Conservation (phyloP, 2,888 invertebrate genomes). For the Argyra leucocephala region DNA sequence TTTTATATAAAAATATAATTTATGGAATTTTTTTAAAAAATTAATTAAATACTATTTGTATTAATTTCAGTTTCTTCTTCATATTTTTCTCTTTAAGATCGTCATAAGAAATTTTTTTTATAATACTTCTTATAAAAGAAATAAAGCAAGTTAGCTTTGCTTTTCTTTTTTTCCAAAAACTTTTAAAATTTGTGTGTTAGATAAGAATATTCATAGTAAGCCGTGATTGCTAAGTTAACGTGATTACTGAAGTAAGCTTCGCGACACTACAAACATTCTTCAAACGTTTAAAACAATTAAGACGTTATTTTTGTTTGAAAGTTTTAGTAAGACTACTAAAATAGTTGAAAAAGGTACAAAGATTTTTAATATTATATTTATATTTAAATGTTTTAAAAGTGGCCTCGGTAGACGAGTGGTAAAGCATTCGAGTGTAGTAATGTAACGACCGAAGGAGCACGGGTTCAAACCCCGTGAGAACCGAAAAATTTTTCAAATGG, state of each 20-base stretch:
- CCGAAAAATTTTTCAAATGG: no score
- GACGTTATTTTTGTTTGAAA: no score
- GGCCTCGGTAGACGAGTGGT: no score
- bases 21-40: conserved; percentile 9
- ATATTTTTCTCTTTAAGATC: not conserved
- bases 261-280: no score
- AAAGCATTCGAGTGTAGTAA: no score
- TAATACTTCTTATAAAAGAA: conserved; percentile 6
- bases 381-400: no score
- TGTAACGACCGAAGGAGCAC: no score
- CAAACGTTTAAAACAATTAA: no score
- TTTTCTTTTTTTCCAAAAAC: conserved; percentile 2
- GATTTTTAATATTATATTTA: not conserved
- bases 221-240: conserved; percentile 8
- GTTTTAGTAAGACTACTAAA: no score
- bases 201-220: conserved; percentile 9
- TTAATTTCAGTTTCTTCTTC: conserved; percentile 2
- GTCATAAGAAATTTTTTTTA: not conserved
- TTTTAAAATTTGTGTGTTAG: conserved; percentile 9
- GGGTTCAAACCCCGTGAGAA: no score
- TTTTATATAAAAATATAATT: no score
- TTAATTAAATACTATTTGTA: conserved; percentile 4
- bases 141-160: conserved; percentile 1
- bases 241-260: no score
- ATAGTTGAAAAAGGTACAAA: conserved; percentile 5